Evolutionary conservation across 2,797 vertebrate species (phyloP).

Genomic region (Scolopax rusticola): DNA sequence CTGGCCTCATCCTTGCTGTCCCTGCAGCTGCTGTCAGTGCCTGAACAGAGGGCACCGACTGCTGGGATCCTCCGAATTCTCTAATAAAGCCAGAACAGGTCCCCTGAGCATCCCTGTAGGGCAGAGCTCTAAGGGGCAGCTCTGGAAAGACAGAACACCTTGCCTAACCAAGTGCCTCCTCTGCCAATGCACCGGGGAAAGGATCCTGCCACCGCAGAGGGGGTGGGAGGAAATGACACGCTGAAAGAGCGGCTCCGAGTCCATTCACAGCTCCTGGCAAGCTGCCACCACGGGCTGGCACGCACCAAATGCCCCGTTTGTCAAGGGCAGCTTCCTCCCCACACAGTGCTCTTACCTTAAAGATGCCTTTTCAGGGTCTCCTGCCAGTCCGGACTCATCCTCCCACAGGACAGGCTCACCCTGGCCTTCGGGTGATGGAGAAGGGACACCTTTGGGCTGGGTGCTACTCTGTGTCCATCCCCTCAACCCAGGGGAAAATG

Average conservation of each 20-base stretch:
- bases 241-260: background rate
- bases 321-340: background rate
- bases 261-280: background rate
- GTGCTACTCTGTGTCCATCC: background rate
- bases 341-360: background rate
- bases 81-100: background rate
- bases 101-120: background rate
- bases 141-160: background rate
- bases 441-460: background rate
- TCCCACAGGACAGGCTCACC: background rate
- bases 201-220: background rate
- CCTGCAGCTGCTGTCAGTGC: background rate
- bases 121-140: background rate
- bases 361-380: background rate
- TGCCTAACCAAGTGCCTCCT: accelerated
- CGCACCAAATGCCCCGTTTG: background rate
- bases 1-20: background rate
- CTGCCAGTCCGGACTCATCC: background rate
- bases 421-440: background rate
- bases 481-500: accelerated
- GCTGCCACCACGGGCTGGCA: background rate
- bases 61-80: background rate
- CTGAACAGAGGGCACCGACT: background rate
- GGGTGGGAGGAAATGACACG: background rate
- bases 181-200: background rate